Conservation (phyloP, 2,888 invertebrate species). For the Nasonia oneida region DNA sequence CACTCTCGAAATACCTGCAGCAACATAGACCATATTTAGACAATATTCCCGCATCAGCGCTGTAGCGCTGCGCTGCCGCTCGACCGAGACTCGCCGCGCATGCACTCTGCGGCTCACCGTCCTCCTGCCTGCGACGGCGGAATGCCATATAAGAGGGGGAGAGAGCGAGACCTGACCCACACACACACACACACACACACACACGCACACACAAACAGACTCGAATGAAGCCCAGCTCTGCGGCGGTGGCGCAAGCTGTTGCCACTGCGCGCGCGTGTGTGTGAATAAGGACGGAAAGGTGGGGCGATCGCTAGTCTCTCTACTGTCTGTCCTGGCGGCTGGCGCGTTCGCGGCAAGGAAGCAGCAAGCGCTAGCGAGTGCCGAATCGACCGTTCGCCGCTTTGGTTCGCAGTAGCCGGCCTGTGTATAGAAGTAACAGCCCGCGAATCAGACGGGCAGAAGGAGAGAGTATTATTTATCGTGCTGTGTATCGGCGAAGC, state of each 20-base stretch:
- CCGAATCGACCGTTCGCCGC: slow-evolving; percentile 46
- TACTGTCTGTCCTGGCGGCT: not conserved
- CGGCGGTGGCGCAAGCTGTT: not conserved
- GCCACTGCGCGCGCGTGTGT: not conserved
- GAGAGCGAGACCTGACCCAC: not conserved
- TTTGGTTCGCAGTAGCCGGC: slow-evolving; percentile 12
- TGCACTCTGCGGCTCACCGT: not conserved
- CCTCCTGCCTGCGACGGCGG: not conserved
- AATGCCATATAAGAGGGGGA: not conserved
- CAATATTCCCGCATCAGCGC: too few species aligned
- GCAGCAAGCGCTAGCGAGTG: slow-evolving; percentile 23
- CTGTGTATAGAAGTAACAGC: not conserved
- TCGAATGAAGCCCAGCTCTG: not conserved
- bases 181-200: not conserved
- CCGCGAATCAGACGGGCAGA: not conserved
- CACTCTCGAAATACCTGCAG: too few species aligned
- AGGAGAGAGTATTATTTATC: not conserved
- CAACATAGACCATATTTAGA: too few species aligned
- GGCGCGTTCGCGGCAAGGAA: not conserved
- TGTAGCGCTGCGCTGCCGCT: too few species aligned
- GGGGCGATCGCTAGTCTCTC: not conserved
- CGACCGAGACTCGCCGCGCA: not conserved
- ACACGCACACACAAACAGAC: not conserved
- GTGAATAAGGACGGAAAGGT: not conserved
- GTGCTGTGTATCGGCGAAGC: not conserved